Evolutionary conservation across 2,113 vertebrate species (phyloP).

Genomic region (Mastomys coucha): DNA sequence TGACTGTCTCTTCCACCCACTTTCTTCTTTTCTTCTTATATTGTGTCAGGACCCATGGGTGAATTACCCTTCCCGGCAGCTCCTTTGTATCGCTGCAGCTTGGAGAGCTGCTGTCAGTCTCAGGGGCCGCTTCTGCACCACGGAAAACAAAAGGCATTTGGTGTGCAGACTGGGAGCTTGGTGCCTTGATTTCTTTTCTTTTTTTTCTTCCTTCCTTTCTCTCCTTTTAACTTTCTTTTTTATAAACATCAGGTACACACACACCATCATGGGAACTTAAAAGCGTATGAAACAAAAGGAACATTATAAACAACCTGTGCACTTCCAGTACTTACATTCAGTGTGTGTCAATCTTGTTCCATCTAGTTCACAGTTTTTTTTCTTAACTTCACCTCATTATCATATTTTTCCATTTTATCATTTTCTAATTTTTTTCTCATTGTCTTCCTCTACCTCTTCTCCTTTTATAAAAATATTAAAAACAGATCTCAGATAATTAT

Average conservation of each 20-base stretch:
- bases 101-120: conserved; percentile 26
- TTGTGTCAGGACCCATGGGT: conserved; percentile 48
- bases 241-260: neutral
- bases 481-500: neutral
- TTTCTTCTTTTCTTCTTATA: conserved; percentile 45
- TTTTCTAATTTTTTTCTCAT: neutral
- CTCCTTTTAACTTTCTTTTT: neutral
- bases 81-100: conserved; percentile 56
- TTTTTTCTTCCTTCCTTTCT: neutral
- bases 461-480: conserved; percentile 33
- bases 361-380: neutral
- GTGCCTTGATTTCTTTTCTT: neutral
- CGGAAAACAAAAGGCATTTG: neutral
- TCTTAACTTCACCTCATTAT: neutral
- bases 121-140: neutral
- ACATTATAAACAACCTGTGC: neutral
- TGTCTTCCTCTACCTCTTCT: neutral
- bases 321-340: neutral
- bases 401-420: neutral
- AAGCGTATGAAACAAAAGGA: neutral
- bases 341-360: neutral
- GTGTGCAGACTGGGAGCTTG: conserved; percentile 40
- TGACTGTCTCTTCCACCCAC: conserved; percentile 59
- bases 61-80: conserved; percentile 58
- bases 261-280: conserved; percentile 15